phyloP scores from a whole-genome alignment of 2,113 vertebrate species.

The Odocoileus virginianus region DNA sequence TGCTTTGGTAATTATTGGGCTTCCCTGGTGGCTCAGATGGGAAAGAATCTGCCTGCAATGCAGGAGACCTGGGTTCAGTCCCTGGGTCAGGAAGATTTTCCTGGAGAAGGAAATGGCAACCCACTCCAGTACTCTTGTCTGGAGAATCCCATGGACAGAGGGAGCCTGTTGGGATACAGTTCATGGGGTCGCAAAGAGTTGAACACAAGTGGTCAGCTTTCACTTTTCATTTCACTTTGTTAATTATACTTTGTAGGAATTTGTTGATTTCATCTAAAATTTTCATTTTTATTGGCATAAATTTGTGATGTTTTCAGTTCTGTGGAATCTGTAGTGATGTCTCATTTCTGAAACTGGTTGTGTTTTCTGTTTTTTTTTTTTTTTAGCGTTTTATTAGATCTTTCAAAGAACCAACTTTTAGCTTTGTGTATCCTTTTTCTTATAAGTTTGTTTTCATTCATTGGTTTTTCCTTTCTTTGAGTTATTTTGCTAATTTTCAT shows the following conservation, averaged over 20 bases:
- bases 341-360: not conserved
- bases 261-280: not conserved
- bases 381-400: not conserved
- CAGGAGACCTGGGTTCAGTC: not conserved
- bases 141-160: not conserved
- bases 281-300: not conserved
- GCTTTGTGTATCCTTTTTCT: not conserved
- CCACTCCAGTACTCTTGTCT: not conserved
- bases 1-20: not conserved
- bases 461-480: not conserved
- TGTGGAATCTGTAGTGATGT: not conserved
- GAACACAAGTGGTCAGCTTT: not conserved
- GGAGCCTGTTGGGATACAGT: not conserved
- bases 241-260: not conserved
- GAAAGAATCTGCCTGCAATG: not conserved
- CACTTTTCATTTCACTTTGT: not conserved
- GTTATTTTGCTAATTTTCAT: conserved; percentile 10
- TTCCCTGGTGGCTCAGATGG: not conserved
- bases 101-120: not conserved
- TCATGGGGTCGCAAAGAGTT: not conserved
- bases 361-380: not conserved
- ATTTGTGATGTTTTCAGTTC: not conserved
- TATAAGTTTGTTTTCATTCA: not conserved
- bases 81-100: not conserved
- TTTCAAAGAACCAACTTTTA: not conserved